Evolutionary conservation across 2,888 invertebrate genomes (phyloP), one percentile per base, ranked within the genome.

Genomic region (Hypselothyrea guttata): DNA sequence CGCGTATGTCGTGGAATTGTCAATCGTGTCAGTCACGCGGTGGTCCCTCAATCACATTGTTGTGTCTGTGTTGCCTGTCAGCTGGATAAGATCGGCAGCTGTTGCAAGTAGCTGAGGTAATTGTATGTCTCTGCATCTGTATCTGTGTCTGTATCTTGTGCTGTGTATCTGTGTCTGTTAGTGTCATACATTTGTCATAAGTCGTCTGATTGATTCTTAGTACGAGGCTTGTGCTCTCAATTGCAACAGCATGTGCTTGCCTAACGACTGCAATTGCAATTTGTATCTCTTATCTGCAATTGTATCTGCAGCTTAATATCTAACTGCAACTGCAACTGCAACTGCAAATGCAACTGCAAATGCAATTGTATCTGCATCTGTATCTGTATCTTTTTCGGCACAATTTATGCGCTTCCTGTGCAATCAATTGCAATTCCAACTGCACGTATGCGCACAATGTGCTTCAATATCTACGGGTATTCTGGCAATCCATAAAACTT

Each of bases 381-480:
- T 18, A 1, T n/a, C 22, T 44, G 13, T 47, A 7, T 7, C 12
- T 15, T 41, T 57, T 51, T 47, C 27, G 11, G 12, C 37, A 51
- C 48, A 75, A 68, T 58, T 83, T 73, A 73, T 79, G 41, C 42
- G 61, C 62, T 76, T 76, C 76, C 76, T 79, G 76, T 76, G 59
- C 74, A 65, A 61, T 76, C 69, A 49, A 79, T 58, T 62, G 41
- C 7, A 28, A 35, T 73, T 45, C 45, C 54, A 75, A 54, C n/a
- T n/a, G n/a, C n/a, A n/a, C n/a, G 58, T 66, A 61, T 56, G 51
- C 40, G 38, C 44, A 37, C 22, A 48, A 51, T 47, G 34, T 44
- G 18, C 28, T 31, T 12, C 33, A 28, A 2, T n/a, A n/a, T n/a
- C n/a, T n/a, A n/a, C 13, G 9, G 11, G 35, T 31, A 75, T 71